Base-by-base conservation (phyloP, 2,797 vertebrate species). In the Novumbra hubbsi region DNA sequence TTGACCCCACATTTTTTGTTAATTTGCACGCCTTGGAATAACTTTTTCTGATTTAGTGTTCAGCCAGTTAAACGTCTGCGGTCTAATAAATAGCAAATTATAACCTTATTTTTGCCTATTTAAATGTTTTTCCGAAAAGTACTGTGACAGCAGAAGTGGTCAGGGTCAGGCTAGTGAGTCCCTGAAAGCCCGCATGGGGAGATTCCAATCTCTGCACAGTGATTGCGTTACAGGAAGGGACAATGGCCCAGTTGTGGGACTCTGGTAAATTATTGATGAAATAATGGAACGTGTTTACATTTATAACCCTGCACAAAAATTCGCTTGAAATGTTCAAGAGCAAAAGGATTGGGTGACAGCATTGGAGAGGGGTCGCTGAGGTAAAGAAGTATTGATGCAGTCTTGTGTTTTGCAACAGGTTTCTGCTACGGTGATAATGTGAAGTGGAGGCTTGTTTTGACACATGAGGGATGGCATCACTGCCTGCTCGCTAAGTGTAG, bases 191-290 rank as follows among this genome's bases (percentile, higher is more conserved):
- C 24, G 14, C 15, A 24, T 27, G 19, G 41, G 41, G 67, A 49
- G 41, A 68, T 68, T 49, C 67, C 67, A 68, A 68, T 68, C 66
- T 68, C 38, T 21, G n/a, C 41, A 14, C 41, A 64, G 52, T 24
- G 60, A 52, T 63, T 66, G 50, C 50, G 66, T 48, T 55, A 55
- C 68, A 70, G 48, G 68, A 70, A 55, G 68, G 76, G 75, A 71
- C 71, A 38, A 69, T 66, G 77, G 2, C 73, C 78, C 75, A 78
- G 77, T 66, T 71, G 62, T 70, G 72, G 75, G 78, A 79, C 70
- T n/a, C 62, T 62, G 64, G 64, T 84, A 72, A 82, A 84, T 84
- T 79, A 84, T 82, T 84, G 74, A 84, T 70, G 66, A 79, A 73
- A 27, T 75, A 72, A 72, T 69, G 68, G 71, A 76, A 68, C 21